Conservation (phyloP, 2,888 invertebrate genomes). For the Callinectes sapidus region DNA sequence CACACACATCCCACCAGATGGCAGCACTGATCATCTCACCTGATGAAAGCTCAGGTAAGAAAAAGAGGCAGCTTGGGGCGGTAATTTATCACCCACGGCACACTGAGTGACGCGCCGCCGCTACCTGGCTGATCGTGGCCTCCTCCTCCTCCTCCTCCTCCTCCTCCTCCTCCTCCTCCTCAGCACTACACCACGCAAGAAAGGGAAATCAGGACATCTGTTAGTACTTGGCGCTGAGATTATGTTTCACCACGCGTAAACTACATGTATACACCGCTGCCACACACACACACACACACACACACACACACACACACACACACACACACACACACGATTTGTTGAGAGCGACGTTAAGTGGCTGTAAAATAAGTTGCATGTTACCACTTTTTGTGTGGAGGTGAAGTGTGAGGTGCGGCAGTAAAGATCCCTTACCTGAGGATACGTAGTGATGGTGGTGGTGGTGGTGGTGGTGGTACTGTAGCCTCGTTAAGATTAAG, state of each 20-base stretch:
- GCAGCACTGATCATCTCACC: constrained; percentile 28
- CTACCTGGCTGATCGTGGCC: background rate
- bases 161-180: background rate
- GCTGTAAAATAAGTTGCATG: background rate
- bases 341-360: background rate
- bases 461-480: no score
- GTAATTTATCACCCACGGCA: constrained; percentile 17
- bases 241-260: background rate
- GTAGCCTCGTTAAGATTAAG: no score
- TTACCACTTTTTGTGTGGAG: background rate
- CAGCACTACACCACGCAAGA: background rate
- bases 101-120: constrained; percentile 8
- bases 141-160: background rate
- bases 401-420: background rate
- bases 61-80: constrained; percentile 17
- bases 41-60: constrained; percentile 31
- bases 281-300: background rate
- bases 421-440: background rate
- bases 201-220: background rate
- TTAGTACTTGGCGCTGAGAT: background rate
- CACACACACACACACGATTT: background rate
- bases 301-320: no score
- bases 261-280: background rate
- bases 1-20: constrained; percentile 11
- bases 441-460: background rate